phyloP scores from a whole-genome alignment of 2,113 vertebrate species.

The Heterochromis multidens region DNA sequence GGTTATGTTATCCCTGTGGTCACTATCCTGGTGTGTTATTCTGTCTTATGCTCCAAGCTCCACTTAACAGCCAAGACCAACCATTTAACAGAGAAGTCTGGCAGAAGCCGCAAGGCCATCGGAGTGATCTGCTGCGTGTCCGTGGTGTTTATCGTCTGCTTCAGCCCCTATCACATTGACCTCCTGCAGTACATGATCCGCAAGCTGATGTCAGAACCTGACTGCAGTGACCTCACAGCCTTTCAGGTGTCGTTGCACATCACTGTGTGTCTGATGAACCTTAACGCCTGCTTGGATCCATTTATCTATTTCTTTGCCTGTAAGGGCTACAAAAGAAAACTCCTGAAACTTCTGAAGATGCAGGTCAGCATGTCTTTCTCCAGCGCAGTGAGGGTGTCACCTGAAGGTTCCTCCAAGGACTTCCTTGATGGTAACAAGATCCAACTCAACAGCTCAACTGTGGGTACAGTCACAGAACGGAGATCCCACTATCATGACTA shows the following conservation, averaged over 20 bases:
- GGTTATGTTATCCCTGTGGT: slow-evolving; percentile 85
- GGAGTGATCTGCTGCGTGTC: slow-evolving; percentile 92
- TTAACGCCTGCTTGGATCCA: slow-evolving; percentile 94
- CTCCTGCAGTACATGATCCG: slow-evolving; percentile 93
- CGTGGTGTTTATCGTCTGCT: slow-evolving; percentile 90
- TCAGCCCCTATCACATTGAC: slow-evolving; percentile 89
- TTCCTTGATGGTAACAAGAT: slow-evolving; percentile 65
- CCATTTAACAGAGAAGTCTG: slow-evolving; percentile 86
- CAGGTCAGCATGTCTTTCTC: slow-evolving; percentile 89
- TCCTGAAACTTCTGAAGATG: slow-evolving; percentile 85
- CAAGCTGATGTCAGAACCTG: slow-evolving; percentile 76
- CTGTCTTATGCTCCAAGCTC: slow-evolving; percentile 88
- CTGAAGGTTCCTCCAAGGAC: slow-evolving; percentile 85
- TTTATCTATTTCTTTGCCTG: slow-evolving; percentile 98
- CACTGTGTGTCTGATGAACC: slow-evolving; percentile 93
- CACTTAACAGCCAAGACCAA: slow-evolving; percentile 84
- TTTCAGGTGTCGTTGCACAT: slow-evolving; percentile 93
- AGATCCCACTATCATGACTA: not conserved
- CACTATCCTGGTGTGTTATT: slow-evolving; percentile 88
- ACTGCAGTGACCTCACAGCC: slow-evolving; percentile 74
- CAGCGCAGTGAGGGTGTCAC: slow-evolving; percentile 83
- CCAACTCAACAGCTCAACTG: slow-evolving; percentile 36
- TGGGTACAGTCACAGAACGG: not conserved
- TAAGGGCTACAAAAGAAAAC: slow-evolving; percentile 94
- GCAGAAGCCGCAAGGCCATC: slow-evolving; percentile 90